Percentiles rank a stretch among this genome's conserved stretches.
Evolutionary conservation across 2,888 invertebrate genomes (phyloP).

Genomic region (Lycia hirtaria): DNA sequence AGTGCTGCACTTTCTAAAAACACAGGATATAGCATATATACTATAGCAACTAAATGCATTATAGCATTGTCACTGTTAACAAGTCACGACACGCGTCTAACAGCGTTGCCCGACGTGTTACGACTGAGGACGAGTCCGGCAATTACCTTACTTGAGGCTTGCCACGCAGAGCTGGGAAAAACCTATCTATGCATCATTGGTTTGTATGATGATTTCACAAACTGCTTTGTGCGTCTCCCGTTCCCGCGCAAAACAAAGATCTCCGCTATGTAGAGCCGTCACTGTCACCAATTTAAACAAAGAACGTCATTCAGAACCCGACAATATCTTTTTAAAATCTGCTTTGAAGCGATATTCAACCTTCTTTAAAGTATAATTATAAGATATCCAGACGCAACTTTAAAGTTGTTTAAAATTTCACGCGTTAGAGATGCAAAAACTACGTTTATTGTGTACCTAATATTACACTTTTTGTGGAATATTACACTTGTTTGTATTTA

Average conservation of each 20-base stretch:
- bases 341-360: background rate
- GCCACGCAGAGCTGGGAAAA: too few relatives aligned
- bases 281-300: conserved; percentile 43
- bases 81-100: too few relatives aligned
- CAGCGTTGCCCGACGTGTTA: too few relatives aligned
- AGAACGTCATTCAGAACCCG: conserved; percentile 31
- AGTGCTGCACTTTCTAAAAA: too few relatives aligned
- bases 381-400: too few relatives aligned
- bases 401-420: conserved; percentile 31
- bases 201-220: conserved; percentile 11
- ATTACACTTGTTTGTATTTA: conserved; percentile 37
- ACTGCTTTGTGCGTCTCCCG: conserved; percentile 7
- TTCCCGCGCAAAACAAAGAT: conserved; percentile 41
- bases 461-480: conserved; percentile 17
- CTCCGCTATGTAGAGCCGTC: conserved; percentile 41
- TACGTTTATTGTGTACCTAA: conserved; percentile 33
- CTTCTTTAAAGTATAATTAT: conserved; percentile 4
- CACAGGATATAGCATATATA: too few relatives aligned
- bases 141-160: too few relatives aligned
- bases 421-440: conserved; percentile 36
- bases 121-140: too few relatives aligned
- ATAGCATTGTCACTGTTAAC: too few relatives aligned
- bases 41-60: too few relatives aligned
- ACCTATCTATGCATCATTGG: background rate
- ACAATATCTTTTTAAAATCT: conserved; percentile 4